phyloP scores from a whole-genome alignment of 2,888 invertebrate species.

The Stenolophus ochropezus region DNA sequence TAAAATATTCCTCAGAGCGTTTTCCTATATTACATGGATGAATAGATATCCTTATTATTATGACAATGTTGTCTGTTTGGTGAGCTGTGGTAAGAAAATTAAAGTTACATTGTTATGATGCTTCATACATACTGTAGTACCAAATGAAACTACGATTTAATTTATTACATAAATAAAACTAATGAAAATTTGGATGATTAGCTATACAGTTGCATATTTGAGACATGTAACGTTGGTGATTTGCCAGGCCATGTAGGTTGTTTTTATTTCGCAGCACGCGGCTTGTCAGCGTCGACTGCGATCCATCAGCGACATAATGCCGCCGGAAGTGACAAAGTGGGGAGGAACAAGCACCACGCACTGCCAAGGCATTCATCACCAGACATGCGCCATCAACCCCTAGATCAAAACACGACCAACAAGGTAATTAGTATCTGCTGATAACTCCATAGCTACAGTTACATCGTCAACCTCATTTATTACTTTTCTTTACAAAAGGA shows the following conservation, averaged over 20 bases:
- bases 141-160: too few species aligned
- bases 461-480: background rate
- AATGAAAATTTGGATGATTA: too few species aligned
- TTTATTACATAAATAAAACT: too few species aligned
- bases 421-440: background rate
- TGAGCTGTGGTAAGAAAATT: too few species aligned
- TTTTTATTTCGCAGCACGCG: conserved; percentile 1
- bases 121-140: too few species aligned
- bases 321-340: conserved; percentile 57
- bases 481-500: background rate
- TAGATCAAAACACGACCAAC: background rate
- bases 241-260: background rate
- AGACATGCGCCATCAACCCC: background rate
- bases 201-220: too few species aligned
- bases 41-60: too few species aligned
- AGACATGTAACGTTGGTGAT: background rate
- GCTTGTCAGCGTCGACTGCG: conserved; percentile 15
- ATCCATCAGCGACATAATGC: conserved; percentile 55
- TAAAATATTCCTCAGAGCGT: too few species aligned
- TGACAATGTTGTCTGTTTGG: too few species aligned
- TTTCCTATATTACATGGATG: too few species aligned
- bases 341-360: background rate
- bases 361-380: background rate
- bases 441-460: too few species aligned
- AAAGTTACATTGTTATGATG: too few species aligned